A percentile compares a stretch with the other conserved stretches of the same genome.
Evolutionary conservation across 2,113 vertebrate genomes (phyloP).

Genomic region (Solenodon paradoxus): DNA sequence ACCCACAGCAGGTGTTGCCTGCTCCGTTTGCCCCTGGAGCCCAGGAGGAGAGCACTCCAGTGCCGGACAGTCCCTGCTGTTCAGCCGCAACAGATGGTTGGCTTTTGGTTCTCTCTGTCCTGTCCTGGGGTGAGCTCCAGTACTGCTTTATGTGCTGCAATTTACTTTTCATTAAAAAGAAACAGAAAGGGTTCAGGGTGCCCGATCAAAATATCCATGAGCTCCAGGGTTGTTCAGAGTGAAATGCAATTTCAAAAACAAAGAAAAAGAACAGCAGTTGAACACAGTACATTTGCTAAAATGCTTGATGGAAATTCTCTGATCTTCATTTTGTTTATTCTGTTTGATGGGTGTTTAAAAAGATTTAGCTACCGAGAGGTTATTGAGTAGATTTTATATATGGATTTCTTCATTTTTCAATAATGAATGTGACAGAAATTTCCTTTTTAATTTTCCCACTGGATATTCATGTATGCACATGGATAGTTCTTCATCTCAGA

Average conservation of each 20-base stretch:
- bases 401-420: neutral
- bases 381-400: neutral
- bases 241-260: neutral
- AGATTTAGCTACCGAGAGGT: neutral
- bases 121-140: slow-evolving; percentile 21
- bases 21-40: neutral
- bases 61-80: neutral
- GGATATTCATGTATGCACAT: neutral
- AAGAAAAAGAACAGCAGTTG: neutral
- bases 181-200: neutral
- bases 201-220: neutral
- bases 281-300: neutral
- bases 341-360: neutral
- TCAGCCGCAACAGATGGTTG: slow-evolving; percentile 43
- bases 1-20: neutral
- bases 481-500: slow-evolving; percentile 34
- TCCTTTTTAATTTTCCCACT: slow-evolving; percentile 28
- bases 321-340: slow-evolving; percentile 17
- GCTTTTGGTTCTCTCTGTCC: slow-evolving; percentile 7
- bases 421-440: slow-evolving; percentile 9
- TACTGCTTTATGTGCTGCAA: neutral
- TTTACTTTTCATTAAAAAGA: slow-evolving; percentile 46
- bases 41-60: neutral
- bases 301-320: neutral
- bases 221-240: neutral